Base-by-base conservation (phyloP, 2,888 invertebrate genomes). In the Hyppa rectilinea region DNA sequence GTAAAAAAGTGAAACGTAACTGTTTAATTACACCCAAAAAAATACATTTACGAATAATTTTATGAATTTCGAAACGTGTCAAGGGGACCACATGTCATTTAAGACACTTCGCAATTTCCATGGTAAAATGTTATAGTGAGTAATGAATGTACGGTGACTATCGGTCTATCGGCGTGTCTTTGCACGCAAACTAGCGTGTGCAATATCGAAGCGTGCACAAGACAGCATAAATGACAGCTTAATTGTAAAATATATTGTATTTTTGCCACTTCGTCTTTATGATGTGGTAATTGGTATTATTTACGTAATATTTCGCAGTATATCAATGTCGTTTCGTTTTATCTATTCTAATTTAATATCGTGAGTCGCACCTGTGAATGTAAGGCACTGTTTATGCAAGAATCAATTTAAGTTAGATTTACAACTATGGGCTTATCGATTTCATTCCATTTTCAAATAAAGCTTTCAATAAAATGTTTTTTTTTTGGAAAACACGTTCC, bases 111-210 rank as follows among this genome's bases (percentile, higher is more conserved):
- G 45, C 40, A 74, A 72, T 75, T 59, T 56, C 31, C 59, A 69
- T 74, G 71, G 56, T 56, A 72, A 59, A 52, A 36, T 62, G 47
- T 60, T 62, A 43, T 31, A 55, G 17, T 40, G 4, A 83, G 53
- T 74, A 77, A 83, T 76, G 23, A 74, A 59, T 29, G 40, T 49
- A 55, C 56, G 58, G 60, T 72, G 74, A 69, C 71, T 80, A 73
- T 72, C 36, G 43, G 9, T 14, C 71, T 80, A 73, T 72, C 36
- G 43, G 9, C 20, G 66, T 71, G 69, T 75, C 62, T 73, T 52
- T 40, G 69, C 89, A 90, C 88, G 90, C 87, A 60, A 87, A 77
- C 69, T 89, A 56, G 87, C 89, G 89, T 90, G 90, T 67, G 65
- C 56, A 76, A 68, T 68, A 62, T 36, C 55, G 59, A 71, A 63